phyloP scores from a whole-genome alignment of 2,888 invertebrate genomes.

The Agrotis exclamationis region DNA sequence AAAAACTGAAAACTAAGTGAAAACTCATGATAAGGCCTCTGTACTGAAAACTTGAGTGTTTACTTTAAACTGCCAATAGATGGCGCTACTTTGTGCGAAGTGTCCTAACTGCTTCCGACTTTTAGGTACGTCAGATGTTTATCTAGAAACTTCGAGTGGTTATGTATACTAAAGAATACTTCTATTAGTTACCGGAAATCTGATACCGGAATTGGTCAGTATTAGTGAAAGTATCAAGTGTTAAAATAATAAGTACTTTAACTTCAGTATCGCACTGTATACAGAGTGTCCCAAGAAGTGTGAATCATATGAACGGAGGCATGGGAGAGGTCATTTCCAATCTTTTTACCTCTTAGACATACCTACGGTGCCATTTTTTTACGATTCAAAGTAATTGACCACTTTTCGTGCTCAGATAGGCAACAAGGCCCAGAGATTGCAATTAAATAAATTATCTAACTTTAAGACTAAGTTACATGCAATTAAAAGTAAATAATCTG shows the following conservation, averaged over 20 bases:
- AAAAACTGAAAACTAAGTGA: too few relatives aligned
- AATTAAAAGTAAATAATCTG: too few relatives aligned
- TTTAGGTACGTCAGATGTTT: slow-evolving; percentile 12
- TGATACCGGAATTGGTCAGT: neutral
- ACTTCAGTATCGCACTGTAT: neutral
- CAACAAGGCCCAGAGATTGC: too few relatives aligned
- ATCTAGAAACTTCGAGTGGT: slow-evolving; percentile 7
- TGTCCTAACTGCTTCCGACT: slow-evolving; percentile 31
- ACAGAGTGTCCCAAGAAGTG: neutral
- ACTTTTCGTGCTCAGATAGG: too few relatives aligned
- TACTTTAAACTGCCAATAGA: slow-evolving; percentile 39
- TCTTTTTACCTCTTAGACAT: too few relatives aligned
- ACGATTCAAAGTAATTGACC: too few relatives aligned
- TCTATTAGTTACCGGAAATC: slow-evolving; percentile 27
- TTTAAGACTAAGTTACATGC: too few relatives aligned
- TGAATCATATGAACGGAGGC: too few relatives aligned
- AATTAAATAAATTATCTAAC: too few relatives aligned
- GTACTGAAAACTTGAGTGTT: slow-evolving; percentile 4
- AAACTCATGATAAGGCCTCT: too few relatives aligned
- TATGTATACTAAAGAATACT: neutral
- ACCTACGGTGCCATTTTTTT: too few relatives aligned
- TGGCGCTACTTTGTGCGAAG: slow-evolving; percentile 40
- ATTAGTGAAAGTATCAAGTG: slow-evolving; percentile 9
- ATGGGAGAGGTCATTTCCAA: too few relatives aligned
- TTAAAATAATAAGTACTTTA: neutral